Evolutionary conservation across 2,113 vertebrate species (phyloP), one percentile per base, ranked within the genome.

Genomic region (Montifringilla adamsi): DNA sequence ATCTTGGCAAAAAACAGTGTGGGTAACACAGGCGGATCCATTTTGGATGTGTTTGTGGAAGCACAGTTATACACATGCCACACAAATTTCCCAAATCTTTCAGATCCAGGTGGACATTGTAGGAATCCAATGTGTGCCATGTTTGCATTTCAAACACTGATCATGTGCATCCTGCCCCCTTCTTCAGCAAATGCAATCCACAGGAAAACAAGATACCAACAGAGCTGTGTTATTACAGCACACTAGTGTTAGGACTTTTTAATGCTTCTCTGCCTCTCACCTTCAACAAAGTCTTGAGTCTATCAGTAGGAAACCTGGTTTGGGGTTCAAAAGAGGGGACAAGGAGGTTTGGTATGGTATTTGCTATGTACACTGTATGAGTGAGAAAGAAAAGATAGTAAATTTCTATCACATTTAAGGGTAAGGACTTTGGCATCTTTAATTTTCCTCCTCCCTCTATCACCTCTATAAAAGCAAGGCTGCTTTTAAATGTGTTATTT

Each of bases 1-100:
- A 11, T 41, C 18, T 13, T 63, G 53, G 31, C 56, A 95, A 91
- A 66, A 81, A 60, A 0, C 37, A 79, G 4, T 17, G 1, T 10
- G 11, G 35, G 24, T 46, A 84, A 55, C 0, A 0, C 4, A 50
- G 33, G 24, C 0, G 2, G 44, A 59, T 30, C 18, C n/a, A 47
- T 55, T 60, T 44, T 19, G 41, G 9, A 19, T 39, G 39, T 19
- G 15, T 41, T 60, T 31, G 31, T 2, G 4, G 67, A 50, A 76
- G 41, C 50, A 50, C 11, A 11, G 0, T 21, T 26, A 66, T 33
- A 66, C 13, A 72, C 1, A 9, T 7, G 28, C 28, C 59, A 86
- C 37, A 2, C 24, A 77, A 66, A 33, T 24, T 69, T 68, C 64
- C n/a, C 41, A 68, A 84, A 75, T 5, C 22, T 39, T 76, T 60